A percentile compares a stretch with the other conserved stretches of the same genome.
Evolutionary conservation across 92 coral and sea anemone species (phyloP).

Genomic region (Siderastrea siderea): DNA sequence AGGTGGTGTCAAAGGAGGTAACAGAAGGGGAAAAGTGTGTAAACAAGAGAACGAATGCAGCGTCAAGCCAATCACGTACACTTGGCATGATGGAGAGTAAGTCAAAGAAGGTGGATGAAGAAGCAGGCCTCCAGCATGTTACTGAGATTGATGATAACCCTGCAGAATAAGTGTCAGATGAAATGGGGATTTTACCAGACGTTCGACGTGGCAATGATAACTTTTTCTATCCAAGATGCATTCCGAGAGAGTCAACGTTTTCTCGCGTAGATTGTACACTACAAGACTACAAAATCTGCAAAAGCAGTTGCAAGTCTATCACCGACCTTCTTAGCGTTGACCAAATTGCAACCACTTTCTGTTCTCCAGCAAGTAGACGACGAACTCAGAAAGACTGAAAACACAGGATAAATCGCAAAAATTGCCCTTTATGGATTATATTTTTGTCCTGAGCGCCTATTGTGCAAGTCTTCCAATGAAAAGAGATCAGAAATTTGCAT

Average conservation of each 20-base stretch:
- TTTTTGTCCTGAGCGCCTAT: no score
- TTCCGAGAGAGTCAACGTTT: constrained; percentile 19
- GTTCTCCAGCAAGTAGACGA: constrained; percentile 13
- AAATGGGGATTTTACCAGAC: constrained; percentile 14
- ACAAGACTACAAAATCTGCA: neutral
- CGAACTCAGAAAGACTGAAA: neutral
- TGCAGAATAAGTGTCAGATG: neutral
- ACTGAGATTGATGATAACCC: neutral
- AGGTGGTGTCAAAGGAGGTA: neutral
- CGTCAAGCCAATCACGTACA: neutral
- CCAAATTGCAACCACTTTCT: constrained; percentile 32
- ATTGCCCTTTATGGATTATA: constrained; percentile 17
- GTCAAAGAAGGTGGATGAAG: neutral
- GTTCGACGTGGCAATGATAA: constrained; percentile 20
- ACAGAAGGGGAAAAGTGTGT: neutral
- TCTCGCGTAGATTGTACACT: constrained; percentile 25
- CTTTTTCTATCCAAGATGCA: constrained; percentile 22
- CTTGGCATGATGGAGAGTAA: neutral
- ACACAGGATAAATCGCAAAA: constrained; percentile 1
- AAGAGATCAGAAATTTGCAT: no score
- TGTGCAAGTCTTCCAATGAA: no score
- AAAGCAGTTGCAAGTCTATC: neutral
- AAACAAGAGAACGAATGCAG: neutral
- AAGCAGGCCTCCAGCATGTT: neutral
- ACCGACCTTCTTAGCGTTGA: constrained; percentile 4